phyloP scores from a whole-genome alignment of 2,888 invertebrate genomes.

The Drosophila acutilabella region DNA sequence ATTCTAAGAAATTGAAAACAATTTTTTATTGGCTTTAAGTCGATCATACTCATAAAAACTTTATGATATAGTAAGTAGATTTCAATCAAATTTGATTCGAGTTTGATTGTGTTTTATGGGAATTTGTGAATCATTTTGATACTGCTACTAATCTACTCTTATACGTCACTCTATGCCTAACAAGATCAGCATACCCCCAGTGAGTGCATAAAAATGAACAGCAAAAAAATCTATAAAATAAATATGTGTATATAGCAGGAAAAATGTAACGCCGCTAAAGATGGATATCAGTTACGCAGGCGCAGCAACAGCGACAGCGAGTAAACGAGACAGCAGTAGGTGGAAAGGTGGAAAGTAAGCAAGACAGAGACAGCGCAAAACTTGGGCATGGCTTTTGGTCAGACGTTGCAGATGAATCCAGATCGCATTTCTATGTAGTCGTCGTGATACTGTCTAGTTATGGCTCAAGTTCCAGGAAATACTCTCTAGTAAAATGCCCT shows the following conservation, averaged over 20 bases:
- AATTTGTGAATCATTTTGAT: too few relatives aligned
- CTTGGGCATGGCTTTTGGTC: background rate
- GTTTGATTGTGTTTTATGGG: too few relatives aligned
- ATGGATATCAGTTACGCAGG: slow-evolving; percentile 76
- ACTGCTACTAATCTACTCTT: too few relatives aligned
- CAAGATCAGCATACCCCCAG: background rate
- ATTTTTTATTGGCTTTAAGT: too few relatives aligned
- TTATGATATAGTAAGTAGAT: background rate
- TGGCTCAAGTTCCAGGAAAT: slow-evolving; percentile 20
- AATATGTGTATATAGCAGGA: slow-evolving; percentile 42
- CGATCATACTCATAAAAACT: background rate
- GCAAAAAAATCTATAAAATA: slow-evolving; percentile 25
- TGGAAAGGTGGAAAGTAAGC: background rate
- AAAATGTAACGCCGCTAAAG: slow-evolving; percentile 74
- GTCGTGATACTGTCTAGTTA: slow-evolving; percentile 20
- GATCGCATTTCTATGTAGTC: slow-evolving; percentile 12
- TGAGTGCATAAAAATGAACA: slow-evolving; percentile 4
- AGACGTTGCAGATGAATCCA: slow-evolving; percentile 4
- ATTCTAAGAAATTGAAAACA: too few relatives aligned
- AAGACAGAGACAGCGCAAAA: background rate
- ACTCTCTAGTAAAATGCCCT: slow-evolving; percentile 12
- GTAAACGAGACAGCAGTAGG: background rate
- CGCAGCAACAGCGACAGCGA: slow-evolving; percentile 2
- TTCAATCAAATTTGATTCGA: background rate
- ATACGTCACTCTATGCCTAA: too few relatives aligned